These are phyloP conservation scores for Lamellibrachia luymesi DNA, from an alignment of 1,140 invertebrate genomes.

Conservation along the genomic window DNA sequence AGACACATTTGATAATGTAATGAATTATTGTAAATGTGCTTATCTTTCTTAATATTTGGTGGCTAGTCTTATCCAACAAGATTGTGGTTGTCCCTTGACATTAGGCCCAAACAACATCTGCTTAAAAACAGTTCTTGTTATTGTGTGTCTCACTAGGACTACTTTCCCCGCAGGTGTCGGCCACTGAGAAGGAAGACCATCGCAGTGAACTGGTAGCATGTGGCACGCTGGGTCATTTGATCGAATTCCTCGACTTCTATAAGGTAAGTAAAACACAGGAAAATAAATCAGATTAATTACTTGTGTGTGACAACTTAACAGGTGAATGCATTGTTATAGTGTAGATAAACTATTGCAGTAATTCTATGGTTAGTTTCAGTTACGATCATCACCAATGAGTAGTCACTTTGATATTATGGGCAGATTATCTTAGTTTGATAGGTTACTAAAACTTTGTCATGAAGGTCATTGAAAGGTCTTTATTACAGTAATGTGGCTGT, in stretches of 20 bases:
- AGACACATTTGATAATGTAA: background rate
- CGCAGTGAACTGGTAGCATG: constrained; percentile 2
- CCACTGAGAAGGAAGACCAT: background rate
- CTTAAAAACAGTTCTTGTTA: too few relatives aligned
- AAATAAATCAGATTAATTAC: background rate
- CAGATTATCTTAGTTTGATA: background rate
- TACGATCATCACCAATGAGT: background rate
- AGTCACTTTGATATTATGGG: background rate
- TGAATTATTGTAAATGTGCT: background rate
- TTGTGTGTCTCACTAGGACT: too few relatives aligned
- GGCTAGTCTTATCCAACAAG: too few relatives aligned
- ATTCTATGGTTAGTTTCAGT: background rate
- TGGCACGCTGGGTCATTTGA: background rate
- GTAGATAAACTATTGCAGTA: background rate
- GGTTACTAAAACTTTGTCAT: background rate
- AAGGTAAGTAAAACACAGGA: background rate
- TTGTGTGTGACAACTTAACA: background rate
- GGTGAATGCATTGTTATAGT: too few relatives aligned
- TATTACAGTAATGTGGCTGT: background rate
- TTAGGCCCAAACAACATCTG: too few relatives aligned
- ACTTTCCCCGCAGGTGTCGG: background rate
- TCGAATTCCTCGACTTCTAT: background rate
- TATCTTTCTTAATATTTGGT: too few relatives aligned
- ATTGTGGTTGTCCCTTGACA: too few relatives aligned
- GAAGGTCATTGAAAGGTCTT: background rate